phyloP scores from a whole-genome alignment of 64 coral and sea anemone genomes.

The Pocillopora damicornis region DNA sequence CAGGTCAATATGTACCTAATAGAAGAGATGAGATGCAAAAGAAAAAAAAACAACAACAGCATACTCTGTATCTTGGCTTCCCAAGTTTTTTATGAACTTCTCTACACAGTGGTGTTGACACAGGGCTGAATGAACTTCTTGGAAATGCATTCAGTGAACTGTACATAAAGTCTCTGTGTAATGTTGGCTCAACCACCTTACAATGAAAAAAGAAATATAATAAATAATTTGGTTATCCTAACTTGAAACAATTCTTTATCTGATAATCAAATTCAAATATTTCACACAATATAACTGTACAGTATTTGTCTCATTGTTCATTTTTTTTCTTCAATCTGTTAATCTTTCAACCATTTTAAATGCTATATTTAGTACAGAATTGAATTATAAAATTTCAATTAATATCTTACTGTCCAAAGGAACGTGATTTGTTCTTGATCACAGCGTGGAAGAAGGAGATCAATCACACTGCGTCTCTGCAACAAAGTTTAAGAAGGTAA shows the following conservation, averaged over 20 bases:
- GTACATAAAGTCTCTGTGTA: constrained; percentile 98
- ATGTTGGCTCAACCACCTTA: constrained; percentile 88
- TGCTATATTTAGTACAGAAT: no score
- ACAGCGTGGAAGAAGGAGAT: constrained; percentile 66
- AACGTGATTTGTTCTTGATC: constrained; percentile 63
- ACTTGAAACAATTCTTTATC: no score
- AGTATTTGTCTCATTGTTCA: no score
- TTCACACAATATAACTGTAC: no score
- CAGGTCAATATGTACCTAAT: no score
- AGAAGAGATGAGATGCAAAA: not conserved
- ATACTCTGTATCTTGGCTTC: constrained; percentile 82
- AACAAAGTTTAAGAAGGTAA: not conserved
- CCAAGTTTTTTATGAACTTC: constrained; percentile 93
- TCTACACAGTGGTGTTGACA: constrained; percentile 82
- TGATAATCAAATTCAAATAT: no score
- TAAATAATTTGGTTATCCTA: not conserved
- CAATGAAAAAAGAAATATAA: not conserved
- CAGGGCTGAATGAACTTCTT: constrained; percentile 75
- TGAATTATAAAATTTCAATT: not conserved
- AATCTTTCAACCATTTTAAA: no score
- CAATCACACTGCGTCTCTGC: constrained; percentile 60
- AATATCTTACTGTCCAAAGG: constrained; percentile 67
- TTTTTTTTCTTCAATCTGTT: no score
- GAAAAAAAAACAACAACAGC: not conserved
- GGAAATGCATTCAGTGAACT: constrained; percentile 94